These are phyloP conservation scores for Gasteruption jaculator DNA, from an alignment of 2,888 invertebrate genomes.

Conservation along the genomic window DNA sequence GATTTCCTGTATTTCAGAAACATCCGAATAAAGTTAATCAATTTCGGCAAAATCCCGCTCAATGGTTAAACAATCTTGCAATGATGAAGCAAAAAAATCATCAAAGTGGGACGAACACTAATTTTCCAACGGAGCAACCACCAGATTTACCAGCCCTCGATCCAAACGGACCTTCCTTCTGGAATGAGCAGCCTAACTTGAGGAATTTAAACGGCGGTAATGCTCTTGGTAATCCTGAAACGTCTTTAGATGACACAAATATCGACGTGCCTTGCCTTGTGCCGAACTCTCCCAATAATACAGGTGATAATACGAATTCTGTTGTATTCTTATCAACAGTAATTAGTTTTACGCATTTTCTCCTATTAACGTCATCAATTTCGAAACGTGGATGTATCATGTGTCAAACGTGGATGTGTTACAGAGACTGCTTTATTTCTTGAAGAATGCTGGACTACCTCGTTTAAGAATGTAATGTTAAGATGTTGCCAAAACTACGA, in stretches of 20 bases:
- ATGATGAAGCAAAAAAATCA: slow-evolving; percentile 70
- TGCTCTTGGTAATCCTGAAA: slow-evolving; percentile 47
- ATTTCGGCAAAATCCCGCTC: slow-evolving; percentile 77
- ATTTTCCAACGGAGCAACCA: slow-evolving; percentile 46
- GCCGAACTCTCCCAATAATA: slow-evolving; percentile 49
- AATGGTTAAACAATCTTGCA: slow-evolving; percentile 74
- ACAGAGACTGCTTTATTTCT: too few species aligned
- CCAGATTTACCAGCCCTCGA: slow-evolving; percentile 46
- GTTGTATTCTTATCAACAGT: background rate
- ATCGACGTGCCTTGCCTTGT: slow-evolving; percentile 52
- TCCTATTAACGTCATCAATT: too few species aligned
- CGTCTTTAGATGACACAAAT: slow-evolving; percentile 48
- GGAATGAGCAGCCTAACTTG: slow-evolving; percentile 48
- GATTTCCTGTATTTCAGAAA: slow-evolving; percentile 61
- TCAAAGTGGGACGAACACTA: slow-evolving; percentile 52
- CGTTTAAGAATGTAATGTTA: too few species aligned
- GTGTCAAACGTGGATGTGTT: too few species aligned
- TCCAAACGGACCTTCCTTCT: slow-evolving; percentile 45
- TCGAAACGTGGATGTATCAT: too few species aligned
- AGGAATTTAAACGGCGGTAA: slow-evolving; percentile 48
- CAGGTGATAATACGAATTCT: slow-evolving; percentile 32
- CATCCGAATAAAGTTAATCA: slow-evolving; percentile 87
- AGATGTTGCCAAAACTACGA: too few species aligned
- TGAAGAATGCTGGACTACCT: too few species aligned
- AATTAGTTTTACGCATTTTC: slow-evolving; percentile 12